Evolutionary conservation across 2,797 vertebrate genomes (phyloP).

Genomic region (Rhynchonycteris naso): DNA sequence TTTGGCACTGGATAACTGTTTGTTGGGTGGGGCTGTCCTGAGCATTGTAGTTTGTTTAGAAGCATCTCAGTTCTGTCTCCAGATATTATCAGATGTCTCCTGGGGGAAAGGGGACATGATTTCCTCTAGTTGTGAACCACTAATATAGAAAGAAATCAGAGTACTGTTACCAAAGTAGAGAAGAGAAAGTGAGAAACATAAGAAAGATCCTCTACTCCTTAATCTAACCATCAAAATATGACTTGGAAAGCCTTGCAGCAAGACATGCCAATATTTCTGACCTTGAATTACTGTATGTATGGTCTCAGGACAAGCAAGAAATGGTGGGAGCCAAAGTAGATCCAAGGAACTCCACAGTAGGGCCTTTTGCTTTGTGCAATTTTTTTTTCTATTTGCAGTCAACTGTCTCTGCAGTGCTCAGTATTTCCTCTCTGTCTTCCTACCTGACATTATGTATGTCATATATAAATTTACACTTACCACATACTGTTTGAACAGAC

Average conservation of each 20-base stretch:
- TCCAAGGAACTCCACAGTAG: neutral
- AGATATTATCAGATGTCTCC: neutral
- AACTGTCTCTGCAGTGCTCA: neutral
- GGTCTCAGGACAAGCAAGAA: neutral
- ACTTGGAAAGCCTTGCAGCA: neutral
- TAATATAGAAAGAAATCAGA: neutral
- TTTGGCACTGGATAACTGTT: neutral
- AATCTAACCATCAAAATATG: neutral
- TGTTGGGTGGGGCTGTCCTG: neutral
- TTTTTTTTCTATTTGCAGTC: neutral
- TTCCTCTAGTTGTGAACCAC: neutral
- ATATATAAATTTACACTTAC: neutral
- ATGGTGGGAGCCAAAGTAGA: neutral
- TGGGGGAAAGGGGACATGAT: fast-evolving
- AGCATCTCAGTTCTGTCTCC: neutral
- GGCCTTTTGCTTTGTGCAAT: neutral
- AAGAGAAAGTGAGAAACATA: neutral
- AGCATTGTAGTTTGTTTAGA: neutral
- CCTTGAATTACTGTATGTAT: neutral
- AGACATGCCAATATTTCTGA: neutral
- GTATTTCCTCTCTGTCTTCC: neutral
- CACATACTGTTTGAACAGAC: neutral
- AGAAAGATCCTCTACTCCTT: neutral
- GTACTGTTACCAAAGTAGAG: neutral
- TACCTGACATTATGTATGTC: neutral